These are phyloP conservation scores for Malurus leucopterus DNA, from an alignment of 2,797 vertebrate species.

Conservation along the genomic window DNA sequence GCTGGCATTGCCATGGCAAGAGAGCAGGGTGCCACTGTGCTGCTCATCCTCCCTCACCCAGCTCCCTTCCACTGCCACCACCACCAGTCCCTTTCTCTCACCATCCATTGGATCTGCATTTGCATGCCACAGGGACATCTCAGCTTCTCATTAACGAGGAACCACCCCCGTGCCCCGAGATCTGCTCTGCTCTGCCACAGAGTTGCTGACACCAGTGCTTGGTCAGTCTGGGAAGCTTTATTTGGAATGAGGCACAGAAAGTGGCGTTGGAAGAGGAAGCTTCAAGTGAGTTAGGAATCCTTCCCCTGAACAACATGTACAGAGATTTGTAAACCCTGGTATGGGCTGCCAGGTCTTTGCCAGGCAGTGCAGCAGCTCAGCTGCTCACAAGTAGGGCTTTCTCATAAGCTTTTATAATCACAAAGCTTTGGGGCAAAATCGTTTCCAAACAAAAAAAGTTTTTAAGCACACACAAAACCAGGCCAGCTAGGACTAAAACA, in stretches of 20 bases:
- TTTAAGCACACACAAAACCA: constrained; percentile 31
- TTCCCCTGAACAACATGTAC: constrained; percentile 13
- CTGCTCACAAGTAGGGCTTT: constrained; percentile 55
- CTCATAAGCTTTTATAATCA: constrained; percentile 53
- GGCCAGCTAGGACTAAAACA: constrained; percentile 12
- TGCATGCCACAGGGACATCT: neutral
- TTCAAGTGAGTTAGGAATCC: constrained; percentile 26
- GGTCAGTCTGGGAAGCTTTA: constrained; percentile 27
- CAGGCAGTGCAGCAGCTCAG: constrained; percentile 53
- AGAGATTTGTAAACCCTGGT: constrained; percentile 27
- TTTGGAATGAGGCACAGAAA: constrained; percentile 34
- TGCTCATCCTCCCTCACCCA: neutral
- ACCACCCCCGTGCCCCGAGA: neutral
- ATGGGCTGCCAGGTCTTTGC: constrained; percentile 54
- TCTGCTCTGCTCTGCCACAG: neutral
- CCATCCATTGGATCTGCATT: neutral
- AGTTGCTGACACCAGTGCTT: constrained; percentile 31
- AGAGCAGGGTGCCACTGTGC: neutral
- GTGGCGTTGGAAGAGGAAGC: constrained; percentile 11
- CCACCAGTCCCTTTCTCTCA: neutral
- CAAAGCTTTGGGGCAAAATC: constrained; percentile 45
- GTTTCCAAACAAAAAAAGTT: constrained; percentile 47
- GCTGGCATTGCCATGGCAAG: neutral
- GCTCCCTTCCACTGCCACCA: neutral
- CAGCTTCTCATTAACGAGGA: neutral